A percentile compares a stretch with the other conserved stretches of the same genome.
phyloP scores from a whole-genome alignment of 2,113 vertebrate species.

The Bujurquina vittata region DNA sequence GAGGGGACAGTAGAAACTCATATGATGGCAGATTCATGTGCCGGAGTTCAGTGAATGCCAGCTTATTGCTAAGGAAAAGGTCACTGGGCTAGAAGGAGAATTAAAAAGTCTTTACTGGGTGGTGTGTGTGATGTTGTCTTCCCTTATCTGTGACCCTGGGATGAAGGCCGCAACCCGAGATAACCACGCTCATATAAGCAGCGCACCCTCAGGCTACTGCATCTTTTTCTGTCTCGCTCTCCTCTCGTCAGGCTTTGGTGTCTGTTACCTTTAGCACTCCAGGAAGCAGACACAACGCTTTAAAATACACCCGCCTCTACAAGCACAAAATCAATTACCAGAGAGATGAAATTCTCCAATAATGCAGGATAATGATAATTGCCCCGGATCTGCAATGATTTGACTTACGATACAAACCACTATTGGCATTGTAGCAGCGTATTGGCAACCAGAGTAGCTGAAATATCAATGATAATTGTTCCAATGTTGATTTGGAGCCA shows the following conservation, averaged over 20 bases:
- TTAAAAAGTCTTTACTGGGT: conserved; percentile 56
- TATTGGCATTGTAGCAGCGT: conserved; percentile 56
- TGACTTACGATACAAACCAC: conserved; percentile 65
- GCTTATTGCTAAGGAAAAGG: conserved; percentile 76
- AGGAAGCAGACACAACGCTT: conserved; percentile 63
- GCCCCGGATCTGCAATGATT: conserved; percentile 62
- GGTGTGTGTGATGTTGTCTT: conserved; percentile 24
- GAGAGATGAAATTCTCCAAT: conserved; percentile 74
- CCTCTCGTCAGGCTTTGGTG: conserved; percentile 43
- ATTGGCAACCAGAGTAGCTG: conserved; percentile 63
- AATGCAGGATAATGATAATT: conserved; percentile 71
- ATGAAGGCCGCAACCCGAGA: conserved; percentile 60
- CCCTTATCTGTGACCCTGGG: conserved; percentile 54
- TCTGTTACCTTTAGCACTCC: conserved; percentile 69
- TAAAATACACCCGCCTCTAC: conserved; percentile 38
- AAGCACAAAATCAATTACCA: conserved; percentile 72
- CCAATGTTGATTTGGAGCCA: conserved; percentile 64
- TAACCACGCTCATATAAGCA: conserved; percentile 49
- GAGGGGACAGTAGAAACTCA: conserved; percentile 65
- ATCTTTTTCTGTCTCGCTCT: conserved; percentile 26
- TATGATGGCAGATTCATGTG: conserved; percentile 60
- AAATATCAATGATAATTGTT: conserved; percentile 76
- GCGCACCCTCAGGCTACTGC: conserved; percentile 52
- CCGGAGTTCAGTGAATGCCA: conserved; percentile 70
- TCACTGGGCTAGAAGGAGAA: conserved; percentile 65